Evolutionary conservation across 2,797 vertebrate species (phyloP).

Genomic region (Spizella passerina): DNA sequence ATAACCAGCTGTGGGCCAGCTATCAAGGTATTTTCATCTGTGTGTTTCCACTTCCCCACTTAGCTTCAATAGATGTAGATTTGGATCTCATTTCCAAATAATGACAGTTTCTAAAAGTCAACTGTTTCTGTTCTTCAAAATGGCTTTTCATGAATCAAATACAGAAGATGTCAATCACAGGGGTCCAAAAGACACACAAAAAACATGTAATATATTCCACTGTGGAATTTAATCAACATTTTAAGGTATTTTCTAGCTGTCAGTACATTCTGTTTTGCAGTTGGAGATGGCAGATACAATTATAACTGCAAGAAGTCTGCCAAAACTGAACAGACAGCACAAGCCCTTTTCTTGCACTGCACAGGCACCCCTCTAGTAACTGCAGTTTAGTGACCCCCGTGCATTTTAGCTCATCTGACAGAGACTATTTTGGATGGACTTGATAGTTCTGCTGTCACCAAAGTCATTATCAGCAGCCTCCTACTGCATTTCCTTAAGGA

Average conservation of each 20-base stretch:
- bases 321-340: not conserved
- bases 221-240: not conserved
- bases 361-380: not conserved
- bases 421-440: not conserved
- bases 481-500: not conserved
- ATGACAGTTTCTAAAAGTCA: not conserved
- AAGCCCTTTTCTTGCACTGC: not conserved
- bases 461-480: not conserved
- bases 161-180: not conserved
- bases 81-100: not conserved
- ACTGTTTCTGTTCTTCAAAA: not conserved
- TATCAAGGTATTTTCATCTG: not conserved
- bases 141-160: not conserved
- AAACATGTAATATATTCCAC: not conserved
- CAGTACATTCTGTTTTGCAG: not conserved
- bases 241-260: not conserved
- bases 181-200: not conserved
- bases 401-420: not conserved
- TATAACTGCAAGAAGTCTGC: not conserved
- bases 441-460: constrained; percentile 13
- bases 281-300: not conserved
- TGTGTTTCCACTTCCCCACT: not conserved
- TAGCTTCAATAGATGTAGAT: not conserved
- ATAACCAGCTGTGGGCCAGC: not conserved
- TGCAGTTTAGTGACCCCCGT: not conserved